phyloP scores from a whole-genome alignment of 2,113 vertebrate species.

The Cacatua alba region DNA sequence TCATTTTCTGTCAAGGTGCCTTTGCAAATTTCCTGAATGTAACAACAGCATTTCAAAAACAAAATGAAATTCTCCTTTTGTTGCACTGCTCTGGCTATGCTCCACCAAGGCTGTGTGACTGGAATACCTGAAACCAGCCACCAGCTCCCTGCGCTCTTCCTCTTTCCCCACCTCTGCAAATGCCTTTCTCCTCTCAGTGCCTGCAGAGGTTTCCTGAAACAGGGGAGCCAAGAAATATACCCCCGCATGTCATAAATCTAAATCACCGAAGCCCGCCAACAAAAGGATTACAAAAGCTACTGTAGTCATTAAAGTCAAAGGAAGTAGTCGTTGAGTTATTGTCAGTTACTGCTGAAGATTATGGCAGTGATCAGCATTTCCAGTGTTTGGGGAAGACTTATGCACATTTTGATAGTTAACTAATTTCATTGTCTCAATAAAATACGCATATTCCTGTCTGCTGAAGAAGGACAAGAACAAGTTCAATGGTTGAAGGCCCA shows the following conservation, averaged over 20 bases:
- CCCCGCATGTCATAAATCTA: not conserved
- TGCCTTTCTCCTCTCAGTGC: not conserved
- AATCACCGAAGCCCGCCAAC: not conserved
- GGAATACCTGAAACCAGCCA: constrained; percentile 53
- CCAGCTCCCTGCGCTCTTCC: not conserved
- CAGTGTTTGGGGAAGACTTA: not conserved
- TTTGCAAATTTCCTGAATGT: constrained; percentile 70
- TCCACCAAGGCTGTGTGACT: constrained; percentile 41
- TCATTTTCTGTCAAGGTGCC: constrained; percentile 79
- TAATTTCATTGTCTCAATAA: not conserved
- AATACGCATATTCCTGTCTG: not conserved
- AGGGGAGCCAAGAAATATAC: not conserved
- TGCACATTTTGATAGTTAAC: not conserved
- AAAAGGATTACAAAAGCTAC: constrained; percentile 27
- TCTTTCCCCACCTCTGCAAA: not conserved
- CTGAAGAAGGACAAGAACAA: not conserved
- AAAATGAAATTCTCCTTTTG: constrained; percentile 68
- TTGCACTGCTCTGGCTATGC: constrained; percentile 38
- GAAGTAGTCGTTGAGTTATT: not conserved
- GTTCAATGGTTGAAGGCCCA: not conserved
- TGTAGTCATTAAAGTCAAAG: constrained; percentile 2
- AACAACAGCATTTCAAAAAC: constrained; percentile 73
- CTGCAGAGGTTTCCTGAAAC: not conserved
- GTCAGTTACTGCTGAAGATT: constrained; percentile 18
- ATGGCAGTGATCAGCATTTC: not conserved